These are phyloP conservation scores for Strigops habroptila DNA, from an alignment of 2,113 vertebrate species.

Conservation along the genomic window DNA sequence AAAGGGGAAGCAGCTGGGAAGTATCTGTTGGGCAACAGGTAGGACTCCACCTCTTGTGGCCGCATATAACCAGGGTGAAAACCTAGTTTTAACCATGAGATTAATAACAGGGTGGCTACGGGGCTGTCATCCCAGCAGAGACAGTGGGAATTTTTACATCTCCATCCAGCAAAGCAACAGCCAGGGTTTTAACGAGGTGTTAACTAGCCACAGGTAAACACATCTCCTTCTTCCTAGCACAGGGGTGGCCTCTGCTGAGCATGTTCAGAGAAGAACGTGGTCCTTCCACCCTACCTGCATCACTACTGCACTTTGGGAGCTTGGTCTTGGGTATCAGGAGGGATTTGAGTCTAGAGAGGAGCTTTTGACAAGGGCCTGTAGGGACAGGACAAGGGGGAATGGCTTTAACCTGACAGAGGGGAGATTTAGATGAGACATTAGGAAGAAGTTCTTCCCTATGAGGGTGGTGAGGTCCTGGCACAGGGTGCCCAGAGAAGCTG, in stretches of 20 bases:
- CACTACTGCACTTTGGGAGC: fast-evolving
- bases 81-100: neutral
- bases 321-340: neutral
- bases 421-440: neutral
- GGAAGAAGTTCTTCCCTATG: too few species aligned
- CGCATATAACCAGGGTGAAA: neutral
- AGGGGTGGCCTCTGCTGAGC: neutral
- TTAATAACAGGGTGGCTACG: neutral
- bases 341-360: neutral
- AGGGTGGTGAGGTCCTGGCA: too few species aligned
- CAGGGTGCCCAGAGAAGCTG: too few species aligned
- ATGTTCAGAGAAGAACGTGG: neutral
- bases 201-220: neutral
- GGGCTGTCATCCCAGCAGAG: neutral
- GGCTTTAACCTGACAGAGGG: neutral
- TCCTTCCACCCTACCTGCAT: neutral
- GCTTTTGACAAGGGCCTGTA: neutral
- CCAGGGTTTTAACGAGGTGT: neutral
- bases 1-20: neutral
- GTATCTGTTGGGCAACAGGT: neutral
- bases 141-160: neutral
- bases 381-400: neutral
- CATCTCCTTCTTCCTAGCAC: neutral
- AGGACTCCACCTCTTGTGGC: neutral
- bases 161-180: neutral